These are phyloP conservation scores for Choloepus didactylus DNA, from an alignment of 2,797 vertebrate genomes.

Conservation along the genomic window DNA sequence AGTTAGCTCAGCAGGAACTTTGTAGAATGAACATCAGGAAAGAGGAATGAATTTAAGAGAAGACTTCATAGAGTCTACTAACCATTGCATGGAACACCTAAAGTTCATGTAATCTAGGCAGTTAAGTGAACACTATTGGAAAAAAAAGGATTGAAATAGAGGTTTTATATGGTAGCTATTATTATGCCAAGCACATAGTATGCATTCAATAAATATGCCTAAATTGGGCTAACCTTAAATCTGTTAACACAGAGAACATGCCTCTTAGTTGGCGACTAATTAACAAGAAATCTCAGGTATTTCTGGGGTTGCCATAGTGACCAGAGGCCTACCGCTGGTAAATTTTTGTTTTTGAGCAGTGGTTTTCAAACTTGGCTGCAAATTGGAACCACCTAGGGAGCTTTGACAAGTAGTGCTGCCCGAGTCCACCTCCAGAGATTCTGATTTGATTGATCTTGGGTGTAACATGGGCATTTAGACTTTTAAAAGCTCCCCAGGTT, in stretches of 20 bases:
- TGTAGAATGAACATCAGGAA: background rate
- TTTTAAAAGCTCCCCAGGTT: background rate
- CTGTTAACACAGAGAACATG: constrained; percentile 49
- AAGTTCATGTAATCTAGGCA: background rate
- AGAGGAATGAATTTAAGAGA: background rate
- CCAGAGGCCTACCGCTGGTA: background rate
- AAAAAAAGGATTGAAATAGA: background rate
- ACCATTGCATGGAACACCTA: background rate
- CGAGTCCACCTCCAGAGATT: background rate
- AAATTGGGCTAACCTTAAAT: constrained; percentile 4
- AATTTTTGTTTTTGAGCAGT: constrained; percentile 69
- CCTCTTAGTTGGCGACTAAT: constrained; percentile 68
- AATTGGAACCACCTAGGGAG: constrained; percentile 36
- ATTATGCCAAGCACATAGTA: constrained; percentile 50
- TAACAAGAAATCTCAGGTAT: constrained; percentile 69
- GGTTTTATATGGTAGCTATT: background rate
- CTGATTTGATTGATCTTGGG: constrained; percentile 8
- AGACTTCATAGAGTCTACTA: background rate
- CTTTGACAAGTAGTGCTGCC: constrained; percentile 58
- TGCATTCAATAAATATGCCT: constrained; percentile 39
- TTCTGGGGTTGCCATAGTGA: constrained; percentile 73
- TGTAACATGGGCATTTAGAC: background rate
- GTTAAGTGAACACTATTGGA: background rate
- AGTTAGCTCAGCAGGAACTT: background rate
- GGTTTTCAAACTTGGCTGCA: constrained; percentile 73